Base-by-base conservation (phyloP, 1,140 invertebrate genomes). In the Drosophila funebris region DNA sequence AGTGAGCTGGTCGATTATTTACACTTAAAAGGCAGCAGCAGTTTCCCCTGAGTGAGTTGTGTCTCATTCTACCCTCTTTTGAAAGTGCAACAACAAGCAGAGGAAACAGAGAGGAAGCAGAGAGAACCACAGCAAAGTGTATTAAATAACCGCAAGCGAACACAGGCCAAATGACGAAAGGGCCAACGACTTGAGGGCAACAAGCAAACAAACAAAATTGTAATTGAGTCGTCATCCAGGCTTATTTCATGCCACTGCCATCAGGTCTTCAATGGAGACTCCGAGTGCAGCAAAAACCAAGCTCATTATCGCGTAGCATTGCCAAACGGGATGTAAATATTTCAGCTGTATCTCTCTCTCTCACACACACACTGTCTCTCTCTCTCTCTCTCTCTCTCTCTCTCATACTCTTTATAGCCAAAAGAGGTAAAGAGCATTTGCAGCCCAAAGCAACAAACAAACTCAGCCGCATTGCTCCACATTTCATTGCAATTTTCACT, bases 141-240 rank as follows among this genome's bases (percentile, higher is more conserved):
- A 88, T 88, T 83, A 83, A 88, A 88, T 77, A 83, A 88, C 83
- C 83, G 84, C 83, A 88, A 88, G 66, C 83, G 75, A 79, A 76
- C 76, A 29, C n/a, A 77, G 52, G 39, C 20, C 31, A 41, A 39
- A 24, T 60, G 76, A 33, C 60, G 63, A 31, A 43, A 73, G 48
- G 73, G 63, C 54, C 77, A 58, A 71, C 63, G 58, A 68, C 81
- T 36, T 60, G 61, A 77, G 61, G 44, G 37, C 53, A 36, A 43
- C 53, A 73, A 68, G 44, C 56, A 67, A 61, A 68, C 63, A 14
- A 50, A 50, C 24, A 50, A 44, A 82, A 83, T 62, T 88, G 82
- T 88, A 88, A 87, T 87, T 88, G 78, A 87, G 82, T 87, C 74
- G 50, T 57, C 66, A 54, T 8, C 41, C 57, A 54, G 8, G 41